A percentile compares a stretch with the other conserved stretches of the same genome.
These are phyloP conservation scores for Argyrosomus japonicus DNA, from an alignment of 2,113 vertebrate species.

Conservation along the genomic window DNA sequence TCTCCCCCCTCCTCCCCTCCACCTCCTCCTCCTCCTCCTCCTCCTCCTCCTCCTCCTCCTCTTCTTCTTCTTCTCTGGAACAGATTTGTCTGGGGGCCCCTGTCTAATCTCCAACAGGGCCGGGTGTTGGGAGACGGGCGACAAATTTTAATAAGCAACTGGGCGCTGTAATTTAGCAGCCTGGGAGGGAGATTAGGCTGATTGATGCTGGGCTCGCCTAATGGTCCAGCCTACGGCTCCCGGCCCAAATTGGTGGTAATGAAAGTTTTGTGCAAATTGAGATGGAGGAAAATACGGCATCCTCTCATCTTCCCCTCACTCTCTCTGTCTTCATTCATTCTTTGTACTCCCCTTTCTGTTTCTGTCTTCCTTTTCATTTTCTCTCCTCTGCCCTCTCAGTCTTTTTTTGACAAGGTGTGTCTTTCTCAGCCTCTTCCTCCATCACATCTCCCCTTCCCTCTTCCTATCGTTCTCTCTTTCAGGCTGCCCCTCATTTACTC, in stretches of 20 bases:
- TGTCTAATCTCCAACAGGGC: constrained; percentile 76
- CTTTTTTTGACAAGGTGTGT: constrained; percentile 57
- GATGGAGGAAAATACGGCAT: constrained; percentile 72
- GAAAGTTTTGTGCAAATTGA: constrained; percentile 90
- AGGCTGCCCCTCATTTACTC: constrained; percentile 32
- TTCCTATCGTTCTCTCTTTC: constrained; percentile 42
- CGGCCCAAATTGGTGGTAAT: constrained; percentile 85
- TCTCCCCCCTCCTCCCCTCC: constrained; percentile 24
- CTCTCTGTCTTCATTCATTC: constrained; percentile 68
- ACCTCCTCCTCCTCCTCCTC: constrained; percentile 33
- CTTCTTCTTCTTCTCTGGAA: constrained; percentile 57
- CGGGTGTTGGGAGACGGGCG: constrained; percentile 77
- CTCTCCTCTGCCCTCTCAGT: constrained; percentile 44
- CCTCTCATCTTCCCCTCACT: constrained; percentile 57
- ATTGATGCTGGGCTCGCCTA: constrained; percentile 83
- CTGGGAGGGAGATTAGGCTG: constrained; percentile 85
- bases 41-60: constrained; percentile 8
- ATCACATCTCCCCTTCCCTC: constrained; percentile 19
- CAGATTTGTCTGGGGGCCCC: constrained; percentile 78
- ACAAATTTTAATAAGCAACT: constrained; percentile 84
- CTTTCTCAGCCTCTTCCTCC: constrained; percentile 31
- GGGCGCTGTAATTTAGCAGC: constrained; percentile 81
- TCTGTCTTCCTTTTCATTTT: constrained; percentile 52
- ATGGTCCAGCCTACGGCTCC: constrained; percentile 83
- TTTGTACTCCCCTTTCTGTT: constrained; percentile 28